These are phyloP conservation scores for Scaeva pyrastri DNA, from an alignment of 2,888 invertebrate species.

Conservation along the genomic window DNA sequence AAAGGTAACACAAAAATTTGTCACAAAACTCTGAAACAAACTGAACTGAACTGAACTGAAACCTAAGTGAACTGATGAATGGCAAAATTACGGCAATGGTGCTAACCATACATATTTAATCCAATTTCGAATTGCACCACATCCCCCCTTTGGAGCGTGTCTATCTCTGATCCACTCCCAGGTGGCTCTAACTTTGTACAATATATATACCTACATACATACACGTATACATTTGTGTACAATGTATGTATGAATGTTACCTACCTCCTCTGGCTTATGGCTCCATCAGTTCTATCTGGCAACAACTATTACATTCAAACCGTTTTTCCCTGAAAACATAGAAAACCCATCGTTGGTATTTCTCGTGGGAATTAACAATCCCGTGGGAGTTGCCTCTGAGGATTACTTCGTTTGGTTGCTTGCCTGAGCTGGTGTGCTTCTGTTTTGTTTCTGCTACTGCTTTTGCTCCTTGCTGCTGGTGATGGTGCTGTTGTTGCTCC, in stretches of 20 bases:
- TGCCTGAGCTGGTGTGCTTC: constrained; percentile 18
- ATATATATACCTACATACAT: not conserved
- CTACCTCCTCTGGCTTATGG: constrained; percentile 41
- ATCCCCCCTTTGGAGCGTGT: constrained; percentile 63
- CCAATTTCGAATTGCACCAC: constrained; percentile 82
- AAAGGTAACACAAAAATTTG: constrained; percentile 86
- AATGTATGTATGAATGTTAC: too few relatives aligned
- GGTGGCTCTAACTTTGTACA: constrained; percentile 65
- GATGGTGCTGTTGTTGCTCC: not conserved
- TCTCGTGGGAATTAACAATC: constrained; percentile 83
- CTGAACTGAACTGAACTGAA: too few relatives aligned
- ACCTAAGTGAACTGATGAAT: constrained; percentile 65
- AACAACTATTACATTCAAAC: constrained; percentile 74
- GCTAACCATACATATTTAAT: constrained; percentile 82
- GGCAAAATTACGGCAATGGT: constrained; percentile 58
- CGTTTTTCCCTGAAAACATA: constrained; percentile 80
- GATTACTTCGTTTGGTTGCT: constrained; percentile 78
- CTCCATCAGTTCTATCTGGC: constrained; percentile 43
- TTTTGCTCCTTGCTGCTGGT: constrained; percentile 1
- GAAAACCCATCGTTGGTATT: constrained; percentile 84
- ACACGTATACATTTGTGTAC: not conserved
- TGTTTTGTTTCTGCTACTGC: not conserved
- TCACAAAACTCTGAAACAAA: constrained; percentile 14
- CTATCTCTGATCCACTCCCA: constrained; percentile 54
- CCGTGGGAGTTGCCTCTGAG: constrained; percentile 81